Evolutionary conservation across 2,888 invertebrate genomes (phyloP), one percentile per base, ranked within the genome.

Genomic region (Drosophila quasianomalipes): DNA sequence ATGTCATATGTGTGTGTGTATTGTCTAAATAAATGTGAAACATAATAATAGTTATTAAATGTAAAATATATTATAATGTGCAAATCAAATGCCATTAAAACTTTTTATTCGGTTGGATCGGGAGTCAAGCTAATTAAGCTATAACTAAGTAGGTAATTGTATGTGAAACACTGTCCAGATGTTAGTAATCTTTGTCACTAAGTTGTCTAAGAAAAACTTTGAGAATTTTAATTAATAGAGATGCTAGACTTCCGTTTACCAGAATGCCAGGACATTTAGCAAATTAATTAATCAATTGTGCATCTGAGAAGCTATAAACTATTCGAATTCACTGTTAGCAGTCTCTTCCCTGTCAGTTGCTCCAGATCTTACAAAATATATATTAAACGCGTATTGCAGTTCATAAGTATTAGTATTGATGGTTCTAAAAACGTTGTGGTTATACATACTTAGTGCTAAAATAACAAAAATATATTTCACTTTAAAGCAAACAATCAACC

Each of bases 351-450:
- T 51, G 60, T 68, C 61, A 47, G 35, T 58, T 59, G 65, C 64
- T 64, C 64, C 39, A 49, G 39, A 22, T 54, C 47, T 19, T 16
- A 41, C n/a, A 41, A 14, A 28, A 35, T 60, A 47, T 37, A n/a
- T 14, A 33, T 41, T 19, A 28, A 37, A 39, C 22, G 10, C 39
- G 28, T 31, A 58, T 37, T 49, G 53, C 62, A 68, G 62, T 53
- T 66, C 57, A 68, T 59, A 68, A 57, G 28, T 54, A 53, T 44
- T 58, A 44, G 33, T 65, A 70, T 76, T 76, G 76, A 71, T 57
- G 77, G 79, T 74, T 71, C 57, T 62, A 41, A 75, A 70, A 63
- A 71, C 69, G 81, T 83, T 86, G 87, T 82, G 88, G 70, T 80
- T 79, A 85, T 68, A 73, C 67, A 73, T 83, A 82, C 64, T 66